Percentiles rank a stretch among this genome's conserved stretches.
Evolutionary conservation across 1,140 invertebrate species (phyloP).

Genomic region (Cryptotermes secundus): DNA sequence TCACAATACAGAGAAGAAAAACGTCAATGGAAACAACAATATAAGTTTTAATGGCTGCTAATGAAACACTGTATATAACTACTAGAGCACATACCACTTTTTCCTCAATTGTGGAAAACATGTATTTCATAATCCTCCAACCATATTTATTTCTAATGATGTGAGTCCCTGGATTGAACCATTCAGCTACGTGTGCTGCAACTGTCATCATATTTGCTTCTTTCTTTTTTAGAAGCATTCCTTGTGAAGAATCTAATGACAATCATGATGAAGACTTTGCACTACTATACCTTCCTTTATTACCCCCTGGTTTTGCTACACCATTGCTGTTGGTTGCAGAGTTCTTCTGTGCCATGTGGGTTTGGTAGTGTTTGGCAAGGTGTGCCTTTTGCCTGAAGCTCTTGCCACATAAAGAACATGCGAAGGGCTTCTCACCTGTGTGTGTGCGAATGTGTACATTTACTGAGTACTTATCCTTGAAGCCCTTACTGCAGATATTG

Average conservation of each 20-base stretch:
- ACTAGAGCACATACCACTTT: not conserved
- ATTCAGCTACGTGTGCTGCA: not conserved
- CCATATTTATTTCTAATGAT: not conserved
- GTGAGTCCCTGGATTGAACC: not conserved
- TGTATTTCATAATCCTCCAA: not conserved
- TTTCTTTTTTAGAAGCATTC: too few species aligned
- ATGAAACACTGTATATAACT: not conserved
- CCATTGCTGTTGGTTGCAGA: not conserved
- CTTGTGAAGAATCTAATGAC: constrained; percentile 47
- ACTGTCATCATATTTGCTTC: not conserved
- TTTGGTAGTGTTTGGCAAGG: constrained; percentile 95
- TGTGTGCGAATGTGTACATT: constrained; percentile 90
- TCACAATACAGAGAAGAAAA: too few species aligned
- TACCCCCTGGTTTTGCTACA: not conserved
- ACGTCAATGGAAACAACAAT: too few species aligned
- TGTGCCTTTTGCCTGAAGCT: constrained; percentile 95
- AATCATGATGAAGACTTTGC: constrained; percentile 48
- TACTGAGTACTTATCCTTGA: constrained; percentile 91
- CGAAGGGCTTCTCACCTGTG: constrained; percentile 88
- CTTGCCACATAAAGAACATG: constrained; percentile 84
- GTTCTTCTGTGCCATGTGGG: constrained; percentile 73
- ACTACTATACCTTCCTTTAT: not conserved
- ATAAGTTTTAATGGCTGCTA: not conserved
- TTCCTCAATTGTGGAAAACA: not conserved
- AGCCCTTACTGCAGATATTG: constrained; percentile 88